Evolutionary conservation across 2,888 invertebrate species (phyloP), one percentile per base, ranked within the genome.

Genomic region (Psococerastis gibbosa): DNA sequence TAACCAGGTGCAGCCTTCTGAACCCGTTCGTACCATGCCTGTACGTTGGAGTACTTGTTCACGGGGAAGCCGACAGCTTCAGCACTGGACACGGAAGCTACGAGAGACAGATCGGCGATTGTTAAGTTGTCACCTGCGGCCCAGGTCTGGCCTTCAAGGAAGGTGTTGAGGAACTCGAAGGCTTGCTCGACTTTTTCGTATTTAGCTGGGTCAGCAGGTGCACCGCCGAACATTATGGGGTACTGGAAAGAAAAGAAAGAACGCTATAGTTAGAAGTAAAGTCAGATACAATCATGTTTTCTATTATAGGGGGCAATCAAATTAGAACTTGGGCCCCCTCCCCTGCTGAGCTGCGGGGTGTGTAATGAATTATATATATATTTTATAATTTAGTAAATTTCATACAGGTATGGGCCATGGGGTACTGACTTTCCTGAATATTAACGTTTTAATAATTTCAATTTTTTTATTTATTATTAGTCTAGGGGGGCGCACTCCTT

Each of bases 71-170:
- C 66, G 15, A 70, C 62, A 5, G 53, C 46, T 54, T 79, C 81
- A 48, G 71, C 69, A 47, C 76, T 78, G 41, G 82, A 74, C 8
- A 84, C 68, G 5, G 71, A 68, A 6, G 79, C 71, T 23, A 75
- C 63, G 35, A 85, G 57, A 27, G 74, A 63, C 33, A 83, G 65
- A 60, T 88, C 88, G 5, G 88, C 88, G 15, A 88, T 58, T 15
- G 85, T 85, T 43, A 84, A 63, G 46, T 65, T 65, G 46, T 75
- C 67, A 2, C 84, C 87, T 13, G 82, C 82, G 27, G 65, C 71
- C 61, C 71, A 88, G 49, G 71, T 68, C 53, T 75, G 69, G 0
- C 73, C 74, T 35, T 74, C 73, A 22, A 87, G 66, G 64, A 79
- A 78, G n/a, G 60, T 70, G 52, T 85, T 74, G 23, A 85, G 61